Base-by-base conservation (phyloP, 2,888 invertebrate species). In the Herminia tarsipennalis region DNA sequence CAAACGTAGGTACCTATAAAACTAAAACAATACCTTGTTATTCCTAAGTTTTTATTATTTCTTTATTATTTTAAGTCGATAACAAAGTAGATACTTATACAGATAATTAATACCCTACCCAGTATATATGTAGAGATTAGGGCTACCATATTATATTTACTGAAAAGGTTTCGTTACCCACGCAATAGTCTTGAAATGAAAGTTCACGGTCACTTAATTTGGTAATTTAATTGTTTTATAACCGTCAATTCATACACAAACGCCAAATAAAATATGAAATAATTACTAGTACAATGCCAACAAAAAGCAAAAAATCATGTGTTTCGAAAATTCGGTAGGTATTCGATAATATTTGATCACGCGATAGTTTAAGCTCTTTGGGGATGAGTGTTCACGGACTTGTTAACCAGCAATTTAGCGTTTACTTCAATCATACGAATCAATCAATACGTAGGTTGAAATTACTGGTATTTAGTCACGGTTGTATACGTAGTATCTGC, bases 181-280 rank as follows among this genome's bases (percentile, higher is more conserved):
- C 70, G 73, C 67, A 61, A 60, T 40, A 47, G 56, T 51, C 58
- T 61, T 60, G 64, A 59, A 76, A 66, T 70, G 69, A 70, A 76
- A 76, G 80, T 82, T 86, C 86, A 86, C 65, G 88, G 86, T 73
- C 81, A 73, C 51, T 56, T 57, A 70, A 68, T 68, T 74, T 74
- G 56, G 72, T 72, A 68, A 71, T 78, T 74, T 84, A 84, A 87
- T 86, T 83, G 79, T 70, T 75, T 78, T 72, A 77, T 79, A 72
- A 69, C 65, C 72, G 68, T 78, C 66, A 72, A 78, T 66, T 69
- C 69, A 74, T 59, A 70, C 66, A 72, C 59, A 71, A 65, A 68
- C 72, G 63, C 60, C 50, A 66, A n/a, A 69, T 58, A 73, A 44
- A 70, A 83, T 81, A 78, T 78, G 78, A 85, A 86, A 86, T 81